These are phyloP conservation scores for Lagopus leucura DNA, from an alignment of 2,113 vertebrate genomes.

Conservation along the genomic window DNA sequence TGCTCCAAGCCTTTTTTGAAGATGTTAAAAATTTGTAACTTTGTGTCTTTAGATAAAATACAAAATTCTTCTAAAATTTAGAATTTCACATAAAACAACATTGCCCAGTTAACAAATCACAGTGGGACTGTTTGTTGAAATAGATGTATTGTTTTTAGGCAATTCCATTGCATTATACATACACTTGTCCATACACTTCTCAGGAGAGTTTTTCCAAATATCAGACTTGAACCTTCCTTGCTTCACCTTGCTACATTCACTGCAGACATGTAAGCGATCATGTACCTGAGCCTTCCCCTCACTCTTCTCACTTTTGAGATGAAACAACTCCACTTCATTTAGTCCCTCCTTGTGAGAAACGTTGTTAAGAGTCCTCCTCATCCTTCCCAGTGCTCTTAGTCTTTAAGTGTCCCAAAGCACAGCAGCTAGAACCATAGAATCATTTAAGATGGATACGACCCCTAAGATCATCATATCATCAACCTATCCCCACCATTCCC, in stretches of 20 bases:
- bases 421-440: neutral
- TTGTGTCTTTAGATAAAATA: neutral
- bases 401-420: accelerated
- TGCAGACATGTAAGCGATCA: accelerated
- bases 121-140: neutral
- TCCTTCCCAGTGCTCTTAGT: neutral
- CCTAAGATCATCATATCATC: no score
- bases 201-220: neutral
- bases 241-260: neutral
- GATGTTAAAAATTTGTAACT: neutral
- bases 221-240: neutral
- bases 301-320: neutral
- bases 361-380: neutral
- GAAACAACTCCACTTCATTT: neutral
- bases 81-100: neutral
- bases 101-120: neutral
- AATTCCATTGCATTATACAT: neutral
- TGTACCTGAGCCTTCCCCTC: neutral
- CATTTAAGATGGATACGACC: no score
- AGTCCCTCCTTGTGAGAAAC: neutral
- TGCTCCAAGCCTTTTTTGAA: neutral
- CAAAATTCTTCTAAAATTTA: neutral
- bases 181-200: neutral
- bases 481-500: no score
- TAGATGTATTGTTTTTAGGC: neutral